Base-by-base conservation (phyloP, 92 coral and sea anemone species). In the Muricea muricata region DNA sequence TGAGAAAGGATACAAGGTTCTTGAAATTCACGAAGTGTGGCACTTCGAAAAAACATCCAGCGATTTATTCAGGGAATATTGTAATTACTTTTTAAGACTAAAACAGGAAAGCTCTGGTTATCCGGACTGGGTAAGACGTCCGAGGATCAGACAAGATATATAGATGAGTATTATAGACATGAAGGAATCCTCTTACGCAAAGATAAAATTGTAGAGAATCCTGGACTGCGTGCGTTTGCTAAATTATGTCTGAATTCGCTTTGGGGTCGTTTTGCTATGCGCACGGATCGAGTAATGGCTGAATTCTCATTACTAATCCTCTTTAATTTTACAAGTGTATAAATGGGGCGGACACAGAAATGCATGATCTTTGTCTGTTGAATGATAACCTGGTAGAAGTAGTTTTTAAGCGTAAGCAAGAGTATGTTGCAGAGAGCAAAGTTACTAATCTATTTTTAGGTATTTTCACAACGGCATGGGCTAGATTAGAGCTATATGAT, bases 41-140 rank as follows among this genome's bases (percentile, higher is more conserved):
- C 79, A 88, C 56, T 87, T 82, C n/a, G n/a, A n/a, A n/a, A n/a
- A n/a, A n/a, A n/a, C n/a, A n/a, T n/a, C n/a, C n/a, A n/a, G n/a
- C n/a, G 75, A 71, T 30, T 72, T 89, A n/a, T 84, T 89, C 35
- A 41, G 56, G 0, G 86, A 82, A 10, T 89, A 84, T 79, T 81
- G 84, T n/a, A 78, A 89, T 61, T 52, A 75, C 25, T 84, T 84
- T 46, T 73, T 89, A 29, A 79, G 56, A 65, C 6, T 76, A 7
- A 89, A 89, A 28, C 93, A 86, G 40, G 87, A 86, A 56, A 61
- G 78, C 31, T 56, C 83, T 13, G 84, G 82, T 10, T 89, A 15
- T 45, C 84, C 46, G 34, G 77, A 23, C 23, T 87, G 54, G 75
- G 83, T 17, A 12, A 7, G 41, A 58, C 56, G 71, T 1, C 48